These are phyloP conservation scores for Fukomys damarensis DNA, from an alignment of 2,113 vertebrate species.

Conservation along the genomic window DNA sequence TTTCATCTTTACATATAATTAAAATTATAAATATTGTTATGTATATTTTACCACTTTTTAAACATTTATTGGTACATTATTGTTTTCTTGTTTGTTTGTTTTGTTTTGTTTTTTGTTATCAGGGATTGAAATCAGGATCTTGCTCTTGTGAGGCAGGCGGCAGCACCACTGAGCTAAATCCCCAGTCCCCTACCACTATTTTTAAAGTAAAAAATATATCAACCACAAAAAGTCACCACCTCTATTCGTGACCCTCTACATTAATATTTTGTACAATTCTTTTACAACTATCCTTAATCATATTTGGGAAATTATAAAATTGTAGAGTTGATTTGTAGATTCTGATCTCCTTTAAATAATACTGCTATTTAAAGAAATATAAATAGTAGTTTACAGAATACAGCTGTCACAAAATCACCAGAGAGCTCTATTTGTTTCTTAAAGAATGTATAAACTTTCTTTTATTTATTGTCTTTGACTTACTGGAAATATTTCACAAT, in stretches of 20 bases:
- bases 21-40: background rate
- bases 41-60: background rate
- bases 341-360: background rate
- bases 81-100: too few relatives aligned
- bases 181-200: too few relatives aligned
- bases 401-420: background rate
- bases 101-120: too few relatives aligned
- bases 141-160: too few relatives aligned
- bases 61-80: too few relatives aligned
- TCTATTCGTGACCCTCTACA: background rate
- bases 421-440: background rate
- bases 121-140: too few relatives aligned
- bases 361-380: background rate
- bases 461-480: conserved; percentile 23
- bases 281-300: background rate
- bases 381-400: background rate
- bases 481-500: background rate
- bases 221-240: background rate
- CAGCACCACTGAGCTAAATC: too few relatives aligned
- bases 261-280: background rate
- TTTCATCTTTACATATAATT: background rate
- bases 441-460: conserved; percentile 19
- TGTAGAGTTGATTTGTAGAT: background rate
- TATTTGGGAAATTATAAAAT: conserved; percentile 26
- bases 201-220: background rate